Base-by-base conservation (phyloP, 1,140 invertebrate genomes). In the Helicoverpa zea region DNA sequence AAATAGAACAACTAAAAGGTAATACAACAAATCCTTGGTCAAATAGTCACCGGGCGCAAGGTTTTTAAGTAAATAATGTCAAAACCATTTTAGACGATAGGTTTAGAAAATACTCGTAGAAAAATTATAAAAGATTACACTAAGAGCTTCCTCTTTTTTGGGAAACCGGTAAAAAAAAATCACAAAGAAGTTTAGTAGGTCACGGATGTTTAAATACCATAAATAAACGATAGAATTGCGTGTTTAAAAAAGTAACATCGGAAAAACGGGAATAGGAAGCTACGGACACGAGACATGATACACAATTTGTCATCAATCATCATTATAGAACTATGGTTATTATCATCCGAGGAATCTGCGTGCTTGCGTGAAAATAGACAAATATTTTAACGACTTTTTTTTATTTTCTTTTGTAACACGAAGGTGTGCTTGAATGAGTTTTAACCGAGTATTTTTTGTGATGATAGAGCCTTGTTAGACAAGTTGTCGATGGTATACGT, bases 181-280 rank as follows among this genome's bases (percentile, higher is more conserved):
- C n/a, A 56, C n/a, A 18, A 35, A 35, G 7, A 3, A 35, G 35
- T 43, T 54, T 54, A 29, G 58, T 61, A 61, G 12, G 58, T 64
- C 35, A 30, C 35, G 30, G 2, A 64, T 64, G 23, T 43, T 10
- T 43, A 61, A 29, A 10, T 16, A 16, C 1, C 16, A 16, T 18
- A 7, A 18, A 66, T 29, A 49, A 68, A 49, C 29, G 11, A 29
- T 13, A 4, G 5, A 14, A 29, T 68, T 49, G 64, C 64, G 64
- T 68, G 64, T 18, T 16, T 43, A 68, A 23, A 68, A 49, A 49
- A 10, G 49, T 68, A 12, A 43, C 29, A 49, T 68, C 64, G 64
- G 64, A 68, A 68, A 68, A 68, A 43, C 43, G 49, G 64, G 64
- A 68, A 68, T 51, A 68, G 64, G 64, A 68, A 68, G 49, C 16